phyloP scores from a whole-genome alignment of 2,797 vertebrate genomes.

The Bryconaethiops microstoma region DNA sequence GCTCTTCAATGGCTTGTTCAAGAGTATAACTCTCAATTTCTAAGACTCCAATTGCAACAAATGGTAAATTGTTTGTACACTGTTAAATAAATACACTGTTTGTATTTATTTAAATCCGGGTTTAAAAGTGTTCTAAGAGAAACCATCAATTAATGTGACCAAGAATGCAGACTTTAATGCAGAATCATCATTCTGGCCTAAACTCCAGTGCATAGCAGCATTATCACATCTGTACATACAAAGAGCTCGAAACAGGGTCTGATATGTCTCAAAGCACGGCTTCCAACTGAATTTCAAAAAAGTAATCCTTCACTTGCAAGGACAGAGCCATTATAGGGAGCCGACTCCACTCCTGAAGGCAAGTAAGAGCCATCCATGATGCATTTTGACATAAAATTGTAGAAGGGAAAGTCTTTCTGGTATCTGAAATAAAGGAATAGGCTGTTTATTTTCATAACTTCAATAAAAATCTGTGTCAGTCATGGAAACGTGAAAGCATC shows the following conservation, averaged over 20 bases:
- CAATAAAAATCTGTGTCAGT: neutral
- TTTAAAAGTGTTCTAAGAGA: too few species aligned
- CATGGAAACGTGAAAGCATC: slow-evolving; percentile 9
- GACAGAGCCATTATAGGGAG: neutral
- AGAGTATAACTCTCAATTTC: too few species aligned
- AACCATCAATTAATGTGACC: too few species aligned
- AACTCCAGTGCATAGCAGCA: too few species aligned
- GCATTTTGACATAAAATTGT: neutral
- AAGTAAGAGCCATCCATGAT: neutral
- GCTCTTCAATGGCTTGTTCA: too few species aligned
- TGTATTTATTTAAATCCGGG: too few species aligned
- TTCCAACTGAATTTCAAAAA: neutral
- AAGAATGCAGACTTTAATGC: too few species aligned
- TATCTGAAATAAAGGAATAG: neutral
- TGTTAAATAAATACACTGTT: too few species aligned
- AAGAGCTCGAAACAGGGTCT: neutral
- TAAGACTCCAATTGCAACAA: too few species aligned
- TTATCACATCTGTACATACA: neutral
- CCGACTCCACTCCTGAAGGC: neutral
- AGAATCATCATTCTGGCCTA: too few species aligned
- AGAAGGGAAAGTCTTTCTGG: too few species aligned
- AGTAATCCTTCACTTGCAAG: neutral
- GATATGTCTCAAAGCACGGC: neutral
- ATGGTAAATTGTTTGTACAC: too few species aligned
- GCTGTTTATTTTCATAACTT: neutral